Conservation (phyloP, 2,113 vertebrate species). For the Hemicordylus capensis region DNA sequence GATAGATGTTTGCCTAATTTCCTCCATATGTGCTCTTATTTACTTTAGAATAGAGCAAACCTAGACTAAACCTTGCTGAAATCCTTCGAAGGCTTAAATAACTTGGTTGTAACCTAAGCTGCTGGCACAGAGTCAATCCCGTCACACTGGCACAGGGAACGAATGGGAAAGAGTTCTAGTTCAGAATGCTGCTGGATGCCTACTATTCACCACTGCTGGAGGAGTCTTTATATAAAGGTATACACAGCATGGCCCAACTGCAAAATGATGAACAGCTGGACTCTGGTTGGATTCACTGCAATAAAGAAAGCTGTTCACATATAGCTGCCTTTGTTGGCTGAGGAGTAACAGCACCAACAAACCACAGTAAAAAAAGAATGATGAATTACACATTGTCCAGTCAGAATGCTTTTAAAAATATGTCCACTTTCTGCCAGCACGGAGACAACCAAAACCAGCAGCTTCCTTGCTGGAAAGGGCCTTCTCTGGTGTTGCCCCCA, state of each 20-base stretch:
- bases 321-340: neutral
- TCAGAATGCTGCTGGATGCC: conserved; percentile 46
- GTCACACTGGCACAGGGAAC: conserved; percentile 56
- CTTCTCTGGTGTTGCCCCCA: too few species aligned
- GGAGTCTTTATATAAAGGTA: conserved; percentile 21
- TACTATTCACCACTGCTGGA: conserved; percentile 29
- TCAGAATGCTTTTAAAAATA: neutral
- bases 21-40: conserved; percentile 60
- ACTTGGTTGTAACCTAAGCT: conserved; percentile 69
- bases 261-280: conserved; percentile 13
- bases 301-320: neutral
- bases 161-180: conserved; percentile 47
- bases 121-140: conserved; percentile 61
- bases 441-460: conserved; percentile 24
- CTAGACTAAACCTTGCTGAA: conserved; percentile 50
- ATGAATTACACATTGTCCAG: neutral
- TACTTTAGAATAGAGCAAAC: conserved; percentile 56
- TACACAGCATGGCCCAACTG: conserved; percentile 1
- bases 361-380: conserved; percentile 12
- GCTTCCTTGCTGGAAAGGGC: conserved; percentile 23
- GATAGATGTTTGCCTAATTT: conserved; percentile 56
- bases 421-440: conserved; percentile 21
- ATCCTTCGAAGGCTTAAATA: conserved; percentile 60
- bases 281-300: conserved; percentile 10
- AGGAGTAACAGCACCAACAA: neutral